Evolutionary conservation across 2,113 vertebrate species (phyloP).

Genomic region (Dipodomys merriami): DNA sequence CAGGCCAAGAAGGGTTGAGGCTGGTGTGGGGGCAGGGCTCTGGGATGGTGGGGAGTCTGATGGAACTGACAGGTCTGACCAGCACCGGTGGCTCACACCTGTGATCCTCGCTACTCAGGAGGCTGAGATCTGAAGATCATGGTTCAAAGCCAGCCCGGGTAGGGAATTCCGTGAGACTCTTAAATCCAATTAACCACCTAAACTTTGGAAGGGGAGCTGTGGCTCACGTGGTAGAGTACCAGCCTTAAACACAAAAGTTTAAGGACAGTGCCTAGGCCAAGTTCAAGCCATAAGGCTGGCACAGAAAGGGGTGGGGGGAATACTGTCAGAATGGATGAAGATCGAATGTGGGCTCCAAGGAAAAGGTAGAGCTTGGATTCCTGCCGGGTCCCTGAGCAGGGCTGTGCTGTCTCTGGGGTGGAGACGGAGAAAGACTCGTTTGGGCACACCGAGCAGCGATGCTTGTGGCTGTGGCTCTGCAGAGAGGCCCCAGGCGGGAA

Average conservation of each 20-base stretch:
- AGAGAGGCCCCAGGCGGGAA: background rate
- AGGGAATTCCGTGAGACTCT: too few species aligned
- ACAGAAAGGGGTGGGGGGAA: too few species aligned
- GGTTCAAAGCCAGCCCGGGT: too few species aligned
- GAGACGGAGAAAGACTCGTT: background rate
- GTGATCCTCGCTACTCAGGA: too few species aligned
- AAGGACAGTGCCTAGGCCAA: too few species aligned
- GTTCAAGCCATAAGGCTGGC: too few species aligned
- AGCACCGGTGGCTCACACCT: too few species aligned
- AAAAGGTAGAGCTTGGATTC: background rate
- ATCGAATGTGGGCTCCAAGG: background rate
- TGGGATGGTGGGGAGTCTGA: background rate
- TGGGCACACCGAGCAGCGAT: background rate
- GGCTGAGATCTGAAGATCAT: too few species aligned
- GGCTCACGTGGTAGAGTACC: too few species aligned
- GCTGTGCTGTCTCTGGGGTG: background rate
- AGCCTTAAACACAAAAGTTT: too few species aligned
- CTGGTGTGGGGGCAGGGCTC: background rate
- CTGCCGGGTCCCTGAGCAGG: background rate
- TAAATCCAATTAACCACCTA: too few species aligned
- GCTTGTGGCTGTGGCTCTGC: background rate
- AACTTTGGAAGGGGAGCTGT: too few species aligned
- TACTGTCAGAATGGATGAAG: background rate
- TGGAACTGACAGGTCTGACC: background rate
- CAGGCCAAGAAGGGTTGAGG: background rate